phyloP scores from a whole-genome alignment of 2,113 vertebrate genomes.

The Dipodomys ordii region DNA sequence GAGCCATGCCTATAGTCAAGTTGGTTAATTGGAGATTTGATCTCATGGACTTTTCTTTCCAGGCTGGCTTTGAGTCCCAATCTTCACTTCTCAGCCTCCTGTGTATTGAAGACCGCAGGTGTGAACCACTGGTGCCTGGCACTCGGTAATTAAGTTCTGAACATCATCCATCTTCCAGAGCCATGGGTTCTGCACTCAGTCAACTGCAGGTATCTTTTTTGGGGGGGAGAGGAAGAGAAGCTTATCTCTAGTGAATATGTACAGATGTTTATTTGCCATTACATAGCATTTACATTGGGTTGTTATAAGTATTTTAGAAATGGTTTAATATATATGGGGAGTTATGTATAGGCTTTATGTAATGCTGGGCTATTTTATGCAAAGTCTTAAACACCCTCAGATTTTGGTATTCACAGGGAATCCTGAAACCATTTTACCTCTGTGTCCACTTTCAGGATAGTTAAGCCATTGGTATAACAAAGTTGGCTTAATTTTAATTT shows the following conservation, averaged over 20 bases:
- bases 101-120: no score
- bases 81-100: no score
- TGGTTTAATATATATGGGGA: background rate
- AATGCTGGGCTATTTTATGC: background rate
- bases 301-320: background rate
- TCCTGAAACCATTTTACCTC: background rate
- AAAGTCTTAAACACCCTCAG: background rate
- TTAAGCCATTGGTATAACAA: no score
- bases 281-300: no score
- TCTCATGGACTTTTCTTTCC: no score
- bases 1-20: no score
- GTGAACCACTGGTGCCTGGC: no score
- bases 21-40: no score
- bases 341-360: no score
- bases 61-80: no score
- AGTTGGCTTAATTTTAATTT: no score
- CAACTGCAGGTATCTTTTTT: background rate
- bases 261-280: background rate
- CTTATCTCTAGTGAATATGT: background rate
- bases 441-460: no score
- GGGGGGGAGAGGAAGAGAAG: accelerated
- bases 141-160: conserved; percentile 33
- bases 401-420: background rate
- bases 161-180: background rate
- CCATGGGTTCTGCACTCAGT: background rate